Conservation (phyloP, 1,140 invertebrate genomes). For the Pogonomyrmex barbatus region DNA sequence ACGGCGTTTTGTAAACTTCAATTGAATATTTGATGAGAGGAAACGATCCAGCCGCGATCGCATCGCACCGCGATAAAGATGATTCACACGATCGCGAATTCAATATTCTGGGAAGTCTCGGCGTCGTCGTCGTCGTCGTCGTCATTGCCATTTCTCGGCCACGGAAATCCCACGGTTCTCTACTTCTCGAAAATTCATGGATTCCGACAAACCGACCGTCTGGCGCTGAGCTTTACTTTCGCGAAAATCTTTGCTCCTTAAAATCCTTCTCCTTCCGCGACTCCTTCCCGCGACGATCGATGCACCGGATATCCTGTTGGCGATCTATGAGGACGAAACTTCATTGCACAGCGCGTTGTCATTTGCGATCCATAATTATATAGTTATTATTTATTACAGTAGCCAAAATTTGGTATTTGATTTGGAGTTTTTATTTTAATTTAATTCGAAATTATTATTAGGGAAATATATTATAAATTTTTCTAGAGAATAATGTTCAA, state of each 20-base stretch:
- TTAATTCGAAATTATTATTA: neutral
- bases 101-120: slow-evolving; percentile 57
- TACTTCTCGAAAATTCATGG: slow-evolving; percentile 62
- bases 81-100: slow-evolving; percentile 64
- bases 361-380: neutral
- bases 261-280: too few species aligned
- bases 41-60: slow-evolving; percentile 34
- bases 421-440: neutral
- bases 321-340: slow-evolving; percentile 12
- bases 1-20: slow-evolving; percentile 62
- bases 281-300: slow-evolving; percentile 27
- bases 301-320: slow-evolving; percentile 10
- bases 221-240: slow-evolving; percentile 48
- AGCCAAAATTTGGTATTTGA: neutral
- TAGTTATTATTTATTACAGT: neutral
- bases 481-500: neutral
- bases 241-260: slow-evolving; percentile 57
- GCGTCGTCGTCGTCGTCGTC: slow-evolving; percentile 27
- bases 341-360: neutral
- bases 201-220: slow-evolving; percentile 53
- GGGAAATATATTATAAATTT: neutral
- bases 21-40: slow-evolving; percentile 69
- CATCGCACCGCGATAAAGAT: slow-evolving; percentile 59
- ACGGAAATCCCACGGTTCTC: slow-evolving; percentile 47
- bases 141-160: slow-evolving; percentile 29